phyloP scores from a whole-genome alignment of 1,140 invertebrate species.

The Leucophenga varia region DNA sequence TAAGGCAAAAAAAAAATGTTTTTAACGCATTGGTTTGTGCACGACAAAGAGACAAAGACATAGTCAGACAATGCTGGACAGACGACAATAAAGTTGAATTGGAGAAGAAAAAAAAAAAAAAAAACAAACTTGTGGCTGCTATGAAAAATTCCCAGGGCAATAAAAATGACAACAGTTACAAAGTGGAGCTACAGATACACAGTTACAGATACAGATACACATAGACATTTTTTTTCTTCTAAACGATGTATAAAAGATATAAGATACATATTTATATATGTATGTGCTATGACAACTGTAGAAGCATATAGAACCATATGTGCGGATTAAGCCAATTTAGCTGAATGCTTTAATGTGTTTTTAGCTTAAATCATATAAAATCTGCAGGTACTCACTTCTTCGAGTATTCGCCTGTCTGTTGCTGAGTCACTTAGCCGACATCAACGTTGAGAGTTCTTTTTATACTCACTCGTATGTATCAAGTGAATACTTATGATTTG shows the following conservation, averaged over 20 bases:
- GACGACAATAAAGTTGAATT: constrained; percentile 1
- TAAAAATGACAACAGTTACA: constrained; percentile 54
- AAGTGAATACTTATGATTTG: too few relatives aligned
- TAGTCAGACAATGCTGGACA: constrained; percentile 32
- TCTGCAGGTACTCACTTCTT: constrained; percentile 14
- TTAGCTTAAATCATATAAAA: constrained; percentile 47
- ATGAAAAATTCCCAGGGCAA: constrained; percentile 49
- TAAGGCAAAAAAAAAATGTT: constrained; percentile 31
- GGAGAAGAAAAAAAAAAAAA: too few relatives aligned
- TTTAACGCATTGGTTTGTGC: constrained; percentile 36
- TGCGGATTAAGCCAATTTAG: constrained; percentile 31
- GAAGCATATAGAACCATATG: too few relatives aligned
- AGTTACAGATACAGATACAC: too few relatives aligned
- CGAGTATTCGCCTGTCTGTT: neutral
- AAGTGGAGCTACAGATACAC: constrained; percentile 40
- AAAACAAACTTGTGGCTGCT: too few relatives aligned
- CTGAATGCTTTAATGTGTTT: constrained; percentile 29
- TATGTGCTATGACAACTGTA: too few relatives aligned
- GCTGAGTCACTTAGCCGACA: too few relatives aligned
- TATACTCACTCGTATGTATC: too few relatives aligned
- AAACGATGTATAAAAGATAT: too few relatives aligned
- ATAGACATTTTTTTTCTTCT: too few relatives aligned
- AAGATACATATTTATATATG: too few relatives aligned
- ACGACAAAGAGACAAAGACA: neutral
- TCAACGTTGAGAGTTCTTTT: too few relatives aligned